A percentile compares a stretch with the other conserved stretches of the same genome.
Conservation (phyloP, 1,140 invertebrate species). For the Leptonema lineaticorne region DNA sequence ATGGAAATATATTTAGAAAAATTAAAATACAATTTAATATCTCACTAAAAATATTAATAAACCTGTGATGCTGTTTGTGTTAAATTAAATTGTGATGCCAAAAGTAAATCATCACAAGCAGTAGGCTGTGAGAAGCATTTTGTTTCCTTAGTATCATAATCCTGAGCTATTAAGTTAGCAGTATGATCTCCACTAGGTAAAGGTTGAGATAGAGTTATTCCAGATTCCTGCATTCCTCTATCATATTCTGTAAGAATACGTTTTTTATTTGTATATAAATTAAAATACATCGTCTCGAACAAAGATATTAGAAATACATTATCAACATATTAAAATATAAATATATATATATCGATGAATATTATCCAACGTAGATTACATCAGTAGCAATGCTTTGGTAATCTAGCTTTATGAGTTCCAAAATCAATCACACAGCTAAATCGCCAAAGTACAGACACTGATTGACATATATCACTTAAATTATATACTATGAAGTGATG, state of each 20-base stretch:
- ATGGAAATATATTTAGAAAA: slow-evolving; percentile 15
- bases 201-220: slow-evolving; percentile 45
- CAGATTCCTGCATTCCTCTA: slow-evolving; percentile 6
- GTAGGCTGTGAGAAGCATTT: slow-evolving; percentile 88
- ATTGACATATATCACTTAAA: neutral
- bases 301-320: slow-evolving; percentile 14
- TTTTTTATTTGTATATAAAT: too few relatives aligned
- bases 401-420: slow-evolving; percentile 87
- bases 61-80: slow-evolving; percentile 41
- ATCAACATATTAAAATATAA: neutral
- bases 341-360: neutral
- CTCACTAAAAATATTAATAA: neutral
- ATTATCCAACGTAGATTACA: neutral
- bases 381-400: slow-evolving; percentile 79
- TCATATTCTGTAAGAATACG: slow-evolving; percentile 8
- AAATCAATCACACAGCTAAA: slow-evolving; percentile 89
- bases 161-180: slow-evolving; percentile 44
- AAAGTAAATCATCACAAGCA: slow-evolving; percentile 77
- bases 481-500: neutral
- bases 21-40: neutral
- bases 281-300: slow-evolving; percentile 40
- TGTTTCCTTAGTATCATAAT: slow-evolving; percentile 45
- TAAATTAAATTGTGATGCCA: slow-evolving; percentile 71
- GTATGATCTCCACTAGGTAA: slow-evolving; percentile 36
- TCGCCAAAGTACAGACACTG: slow-evolving; percentile 80